Base-by-base conservation (phyloP, 1,140 invertebrate genomes). In the Nephotettix cincticeps region DNA sequence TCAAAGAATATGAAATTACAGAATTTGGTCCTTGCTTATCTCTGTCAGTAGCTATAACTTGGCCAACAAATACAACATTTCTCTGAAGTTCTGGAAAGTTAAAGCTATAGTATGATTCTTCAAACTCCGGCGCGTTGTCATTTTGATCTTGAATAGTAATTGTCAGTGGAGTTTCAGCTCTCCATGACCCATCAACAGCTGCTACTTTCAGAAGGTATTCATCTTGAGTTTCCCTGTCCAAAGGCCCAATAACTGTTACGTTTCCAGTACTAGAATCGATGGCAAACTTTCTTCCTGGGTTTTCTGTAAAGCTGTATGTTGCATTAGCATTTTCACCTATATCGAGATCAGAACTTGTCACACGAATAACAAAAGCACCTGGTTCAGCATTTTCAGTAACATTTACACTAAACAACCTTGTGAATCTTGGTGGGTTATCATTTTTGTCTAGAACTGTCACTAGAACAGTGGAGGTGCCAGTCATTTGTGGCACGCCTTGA, bases 11-110 rank as follows among this genome's bases (percentile, higher is more conserved):
- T 1, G 93, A 94, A 64, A 98, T 91, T 0, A 94, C 89, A 0
- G 96, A 96, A 81, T 99, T 99, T 0, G 95, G 95, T 0, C 94
- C 94, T 78, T 93, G 91, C 77, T 97, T 96, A 77, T 98, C 96
- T 72, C 89, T 84, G 82, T 98, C 96, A 0, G 87, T 89, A 1
- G 95, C 95, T 19, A 89, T 86, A 0, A 98, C 93, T 83, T 94
- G 93, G 2, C 95, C 95, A 21, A 97, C 92, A 80, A 93, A 90
- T 0, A 92, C 88, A 36, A 92, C 87, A 56, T 87, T 85, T 63
- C 87, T 84, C 79, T 95, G 91, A 6, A 93, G 82, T 80, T 97
- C 94, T 0, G 93, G 92, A 71, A 98, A 93, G 78, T 96, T 93
- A 77, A 97, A 96, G 76, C 89, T 91, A 77, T 97, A 97, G 72